Percentiles rank a stretch among this genome's conserved stretches.
Conservation (phyloP, 2,797 vertebrate species). For the Rhinophrynus dorsalis region DNA sequence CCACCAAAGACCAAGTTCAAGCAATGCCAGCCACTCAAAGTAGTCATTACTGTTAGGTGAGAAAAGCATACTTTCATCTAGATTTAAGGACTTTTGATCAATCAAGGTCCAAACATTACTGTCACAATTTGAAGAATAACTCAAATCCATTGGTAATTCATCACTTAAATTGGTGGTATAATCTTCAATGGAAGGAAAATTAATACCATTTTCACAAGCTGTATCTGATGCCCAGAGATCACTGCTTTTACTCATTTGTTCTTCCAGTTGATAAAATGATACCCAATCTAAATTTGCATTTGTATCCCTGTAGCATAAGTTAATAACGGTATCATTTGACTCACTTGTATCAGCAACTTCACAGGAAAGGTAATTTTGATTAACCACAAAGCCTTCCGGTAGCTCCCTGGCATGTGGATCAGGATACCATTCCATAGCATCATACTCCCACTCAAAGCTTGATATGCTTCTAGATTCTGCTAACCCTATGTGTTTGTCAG, state of each 20-base stretch:
- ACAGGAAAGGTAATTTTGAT: constrained; percentile 56
- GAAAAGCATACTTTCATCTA: constrained; percentile 69
- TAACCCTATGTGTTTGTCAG: constrained; percentile 38
- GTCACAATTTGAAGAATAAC: constrained; percentile 65
- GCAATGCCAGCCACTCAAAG: constrained; percentile 86
- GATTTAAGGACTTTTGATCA: constrained; percentile 65
- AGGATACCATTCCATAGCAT: constrained; percentile 50
- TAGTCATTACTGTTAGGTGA: constrained; percentile 82
- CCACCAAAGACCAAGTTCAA: constrained; percentile 94
- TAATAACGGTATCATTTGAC: constrained; percentile 72
- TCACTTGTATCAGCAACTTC: constrained; percentile 60
- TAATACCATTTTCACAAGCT: constrained; percentile 67
- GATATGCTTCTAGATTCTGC: constrained; percentile 58
- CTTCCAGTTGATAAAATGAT: constrained; percentile 71
- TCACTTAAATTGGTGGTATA: constrained; percentile 59
- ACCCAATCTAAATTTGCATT: constrained; percentile 71
- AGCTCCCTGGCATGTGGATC: constrained; percentile 49
- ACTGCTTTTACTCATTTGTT: constrained; percentile 62
- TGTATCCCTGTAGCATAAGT: constrained; percentile 82
- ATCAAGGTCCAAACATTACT: constrained; percentile 56
- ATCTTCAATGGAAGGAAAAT: constrained; percentile 62
- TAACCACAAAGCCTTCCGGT: constrained; percentile 56
- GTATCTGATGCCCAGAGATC: constrained; percentile 72
- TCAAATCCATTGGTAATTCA: constrained; percentile 74
- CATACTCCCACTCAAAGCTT: constrained; percentile 64